Conservation (phyloP, 2,113 vertebrate genomes). For the Uropsilus gracilis region DNA sequence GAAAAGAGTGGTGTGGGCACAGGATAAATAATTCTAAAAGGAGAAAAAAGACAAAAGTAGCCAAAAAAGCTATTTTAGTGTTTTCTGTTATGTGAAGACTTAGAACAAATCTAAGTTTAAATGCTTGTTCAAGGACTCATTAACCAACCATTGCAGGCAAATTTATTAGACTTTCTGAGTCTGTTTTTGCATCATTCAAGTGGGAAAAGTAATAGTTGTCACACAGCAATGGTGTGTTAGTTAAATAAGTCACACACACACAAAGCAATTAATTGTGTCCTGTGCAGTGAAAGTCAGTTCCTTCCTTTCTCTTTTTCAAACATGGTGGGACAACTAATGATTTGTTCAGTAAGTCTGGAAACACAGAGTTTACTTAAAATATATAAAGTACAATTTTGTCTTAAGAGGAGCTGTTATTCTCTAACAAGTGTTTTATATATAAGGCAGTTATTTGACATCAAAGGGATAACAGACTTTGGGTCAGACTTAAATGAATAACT, state of each 20-base stretch:
- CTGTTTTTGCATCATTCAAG: conserved; percentile 6
- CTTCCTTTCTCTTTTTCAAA: not conserved
- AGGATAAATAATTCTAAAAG: not conserved
- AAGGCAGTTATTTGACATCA: conserved; percentile 22
- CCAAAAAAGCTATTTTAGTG: not conserved
- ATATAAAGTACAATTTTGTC: conserved; percentile 33
- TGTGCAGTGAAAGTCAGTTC: not conserved
- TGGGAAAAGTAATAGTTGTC: not conserved
- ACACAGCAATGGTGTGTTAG: not conserved
- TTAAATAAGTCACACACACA: not conserved
- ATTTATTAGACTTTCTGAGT: not conserved
- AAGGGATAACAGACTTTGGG: not conserved
- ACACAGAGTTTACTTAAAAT: conserved; percentile 1
- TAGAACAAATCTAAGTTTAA: not conserved
- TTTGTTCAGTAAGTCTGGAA: not conserved
- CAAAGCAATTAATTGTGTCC: not conserved
- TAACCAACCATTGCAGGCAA: not conserved
- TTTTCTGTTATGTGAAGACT: not conserved
- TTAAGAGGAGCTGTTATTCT: not conserved
- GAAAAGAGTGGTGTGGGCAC: not conserved
- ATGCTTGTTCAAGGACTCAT: not conserved
- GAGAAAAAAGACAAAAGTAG: not conserved
- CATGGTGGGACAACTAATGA: not conserved
- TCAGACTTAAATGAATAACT: conserved; percentile 9
- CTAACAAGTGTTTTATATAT: not conserved